A percentile compares a stretch with the other conserved stretches of the same genome.
These are phyloP conservation scores for Clarias laeviceps DNA, from an alignment of 2,797 vertebrate genomes.

Conservation along the genomic window DNA sequence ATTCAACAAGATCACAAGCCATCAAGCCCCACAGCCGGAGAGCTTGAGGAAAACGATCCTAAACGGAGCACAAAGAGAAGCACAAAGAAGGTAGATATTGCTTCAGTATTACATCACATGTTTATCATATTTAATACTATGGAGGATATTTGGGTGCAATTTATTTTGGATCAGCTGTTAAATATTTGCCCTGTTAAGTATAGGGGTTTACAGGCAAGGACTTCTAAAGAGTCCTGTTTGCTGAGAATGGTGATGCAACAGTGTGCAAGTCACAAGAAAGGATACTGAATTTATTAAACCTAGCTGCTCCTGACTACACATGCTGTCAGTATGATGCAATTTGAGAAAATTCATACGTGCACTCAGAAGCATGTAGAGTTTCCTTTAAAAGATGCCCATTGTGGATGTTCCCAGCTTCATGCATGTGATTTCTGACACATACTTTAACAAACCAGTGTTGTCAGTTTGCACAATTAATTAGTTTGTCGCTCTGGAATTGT, in stretches of 20 bases:
- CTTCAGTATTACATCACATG: not conserved
- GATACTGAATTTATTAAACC: not conserved
- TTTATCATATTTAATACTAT: not conserved
- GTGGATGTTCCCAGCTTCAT: not conserved
- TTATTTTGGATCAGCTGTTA: not conserved
- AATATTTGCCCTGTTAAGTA: not conserved
- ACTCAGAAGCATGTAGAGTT: not conserved
- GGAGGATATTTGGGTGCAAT: not conserved
- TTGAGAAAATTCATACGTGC: not conserved
- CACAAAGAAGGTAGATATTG: slow-evolving; percentile 39
- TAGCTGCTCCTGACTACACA: not conserved
- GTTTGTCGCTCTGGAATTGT: not conserved
- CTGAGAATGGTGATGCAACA: slow-evolving; percentile 28
- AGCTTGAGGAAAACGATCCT: not conserved
- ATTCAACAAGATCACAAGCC: not conserved
- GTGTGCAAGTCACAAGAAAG: slow-evolving; percentile 20
- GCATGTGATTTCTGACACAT: not conserved
- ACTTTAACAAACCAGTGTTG: not conserved
- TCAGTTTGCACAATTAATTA: not conserved
- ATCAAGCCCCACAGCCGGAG: not conserved
- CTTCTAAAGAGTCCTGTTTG: not conserved
- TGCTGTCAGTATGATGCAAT: not conserved
- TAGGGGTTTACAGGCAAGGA: not conserved
- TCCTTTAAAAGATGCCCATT: too few species aligned
- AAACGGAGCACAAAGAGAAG: not conserved